phyloP scores from a whole-genome alignment of 2,888 invertebrate species.

The Urechis unicinctus region DNA sequence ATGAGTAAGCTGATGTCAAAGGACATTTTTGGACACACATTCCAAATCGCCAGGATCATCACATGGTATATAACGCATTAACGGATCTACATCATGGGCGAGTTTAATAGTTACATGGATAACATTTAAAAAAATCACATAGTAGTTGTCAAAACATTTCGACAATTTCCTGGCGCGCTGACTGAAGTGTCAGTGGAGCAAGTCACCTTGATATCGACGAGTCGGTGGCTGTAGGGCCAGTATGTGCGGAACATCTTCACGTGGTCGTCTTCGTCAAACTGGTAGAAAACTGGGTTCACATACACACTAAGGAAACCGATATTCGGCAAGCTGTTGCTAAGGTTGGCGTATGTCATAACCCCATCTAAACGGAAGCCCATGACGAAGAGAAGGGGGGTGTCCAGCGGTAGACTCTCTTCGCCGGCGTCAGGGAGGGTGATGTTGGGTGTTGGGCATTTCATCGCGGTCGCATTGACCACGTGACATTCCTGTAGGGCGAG shows the following conservation, averaged over 20 bases:
- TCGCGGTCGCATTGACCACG: neutral
- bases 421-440: conserved; percentile 4
- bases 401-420: conserved; percentile 3
- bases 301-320: conserved; percentile 12
- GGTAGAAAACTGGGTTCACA: conserved; percentile 11
- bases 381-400: conserved; percentile 13
- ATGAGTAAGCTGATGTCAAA: too few relatives aligned
- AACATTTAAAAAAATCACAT: too few relatives aligned
- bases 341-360: conserved; percentile 11
- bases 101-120: too few relatives aligned
- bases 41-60: too few relatives aligned
- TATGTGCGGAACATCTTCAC: conserved; percentile 10
- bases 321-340: conserved; percentile 9
- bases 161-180: too few relatives aligned
- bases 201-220: conserved; percentile 8
- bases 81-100: too few relatives aligned
- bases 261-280: conserved; percentile 1
- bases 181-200: neutral
- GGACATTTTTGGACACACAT: too few relatives aligned
- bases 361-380: conserved; percentile 18
- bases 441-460: conserved; percentile 16
- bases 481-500: conserved; percentile 8
- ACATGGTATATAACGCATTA: too few relatives aligned
- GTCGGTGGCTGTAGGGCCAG: conserved; percentile 8
- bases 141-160: too few relatives aligned